Evolutionary conservation across 2,113 vertebrate species (phyloP).

Genomic region (Corythoichthys intestinalis): DNA sequence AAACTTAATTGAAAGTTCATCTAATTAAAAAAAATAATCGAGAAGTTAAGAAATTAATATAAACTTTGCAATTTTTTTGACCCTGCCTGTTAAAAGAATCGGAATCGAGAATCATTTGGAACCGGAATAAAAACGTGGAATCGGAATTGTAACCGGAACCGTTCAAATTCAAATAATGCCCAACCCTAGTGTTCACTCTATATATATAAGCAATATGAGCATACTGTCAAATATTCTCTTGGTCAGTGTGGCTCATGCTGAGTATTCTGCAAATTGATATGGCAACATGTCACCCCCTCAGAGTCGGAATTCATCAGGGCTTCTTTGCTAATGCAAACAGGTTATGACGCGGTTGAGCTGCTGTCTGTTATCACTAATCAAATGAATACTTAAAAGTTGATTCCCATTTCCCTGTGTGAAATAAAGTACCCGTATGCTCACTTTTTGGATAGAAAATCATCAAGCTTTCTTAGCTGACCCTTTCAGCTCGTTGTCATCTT

Average conservation of each 20-base stretch:
- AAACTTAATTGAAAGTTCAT: too few relatives aligned
- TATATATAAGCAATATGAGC: neutral
- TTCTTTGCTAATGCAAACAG: slow-evolving; percentile 8
- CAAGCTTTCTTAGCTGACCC: neutral
- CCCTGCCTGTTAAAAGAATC: too few relatives aligned
- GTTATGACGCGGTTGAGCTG: neutral
- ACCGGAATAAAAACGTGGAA: too few relatives aligned
- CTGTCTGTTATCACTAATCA: neutral
- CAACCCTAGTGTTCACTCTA: neutral
- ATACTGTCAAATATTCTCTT: neutral
- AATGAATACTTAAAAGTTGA: neutral
- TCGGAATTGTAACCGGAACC: too few relatives aligned
- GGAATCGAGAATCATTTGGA: too few relatives aligned
- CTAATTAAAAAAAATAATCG: too few relatives aligned
- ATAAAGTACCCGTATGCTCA: neutral
- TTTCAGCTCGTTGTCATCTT: neutral
- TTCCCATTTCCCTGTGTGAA: neutral
- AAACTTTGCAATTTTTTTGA: too few relatives aligned
- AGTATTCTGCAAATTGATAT: slow-evolving; percentile 1
- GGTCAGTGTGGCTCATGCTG: neutral
- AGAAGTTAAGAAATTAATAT: too few relatives aligned
- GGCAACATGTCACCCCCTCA: neutral
- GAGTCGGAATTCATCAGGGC: neutral
- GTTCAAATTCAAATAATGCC: too few relatives aligned
- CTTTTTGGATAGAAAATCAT: neutral